phyloP scores from a whole-genome alignment of 2,113 vertebrate genomes.

The Pluvianellus socialis region DNA sequence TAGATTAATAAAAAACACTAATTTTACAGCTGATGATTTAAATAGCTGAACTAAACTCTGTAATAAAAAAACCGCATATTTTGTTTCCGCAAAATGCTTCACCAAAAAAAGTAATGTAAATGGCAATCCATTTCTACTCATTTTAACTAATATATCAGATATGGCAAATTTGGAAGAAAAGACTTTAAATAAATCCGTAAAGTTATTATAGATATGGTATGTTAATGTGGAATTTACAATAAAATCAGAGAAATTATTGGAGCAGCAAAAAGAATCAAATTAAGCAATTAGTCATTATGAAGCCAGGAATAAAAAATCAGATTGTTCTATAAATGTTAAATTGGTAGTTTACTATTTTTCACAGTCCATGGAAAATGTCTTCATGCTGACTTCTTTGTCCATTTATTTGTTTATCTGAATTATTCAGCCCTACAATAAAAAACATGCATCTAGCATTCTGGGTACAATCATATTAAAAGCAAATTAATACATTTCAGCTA shows the following conservation, averaged over 20 bases:
- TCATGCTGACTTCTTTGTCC: neutral
- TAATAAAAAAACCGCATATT: neutral
- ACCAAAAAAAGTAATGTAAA: neutral
- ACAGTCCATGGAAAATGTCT: neutral
- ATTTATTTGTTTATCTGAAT: neutral
- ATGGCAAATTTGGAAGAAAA: neutral
- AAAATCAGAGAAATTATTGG: neutral
- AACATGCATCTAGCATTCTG: neutral
- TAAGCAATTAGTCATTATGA: conserved; percentile 13
- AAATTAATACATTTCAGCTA: neutral
- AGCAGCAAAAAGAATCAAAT: neutral
- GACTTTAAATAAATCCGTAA: neutral
- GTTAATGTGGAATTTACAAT: neutral
- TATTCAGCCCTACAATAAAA: neutral
- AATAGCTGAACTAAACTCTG: neutral
- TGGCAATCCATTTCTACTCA: neutral
- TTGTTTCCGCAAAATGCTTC: neutral
- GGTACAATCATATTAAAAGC: neutral
- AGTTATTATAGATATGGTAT: neutral
- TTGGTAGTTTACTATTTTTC: neutral
- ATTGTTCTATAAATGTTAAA: neutral
- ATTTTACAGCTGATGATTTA: neutral
- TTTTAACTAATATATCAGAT: neutral
- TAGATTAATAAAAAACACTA: neutral
- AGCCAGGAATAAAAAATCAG: neutral